Percentiles rank a stretch among this genome's conserved stretches.
Evolutionary conservation across 2,797 vertebrate genomes (phyloP).

Genomic region (Acanthurus tractus): DNA sequence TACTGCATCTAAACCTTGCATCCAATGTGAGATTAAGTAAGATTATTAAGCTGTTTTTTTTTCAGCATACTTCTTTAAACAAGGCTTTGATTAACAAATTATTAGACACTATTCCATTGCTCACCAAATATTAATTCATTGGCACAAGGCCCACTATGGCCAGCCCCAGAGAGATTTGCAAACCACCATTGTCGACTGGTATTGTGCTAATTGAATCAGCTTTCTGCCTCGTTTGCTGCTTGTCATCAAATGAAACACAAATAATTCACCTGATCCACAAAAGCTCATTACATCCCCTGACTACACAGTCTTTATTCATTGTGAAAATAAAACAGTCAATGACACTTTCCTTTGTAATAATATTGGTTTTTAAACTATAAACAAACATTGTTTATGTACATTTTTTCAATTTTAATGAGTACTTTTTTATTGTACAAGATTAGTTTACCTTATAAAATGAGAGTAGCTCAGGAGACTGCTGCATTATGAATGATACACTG

Average conservation of each 20-base stretch:
- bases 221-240: neutral
- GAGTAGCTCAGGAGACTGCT: neutral
- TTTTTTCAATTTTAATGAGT: constrained; percentile 1
- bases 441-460: neutral
- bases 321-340: neutral
- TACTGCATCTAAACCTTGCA: neutral
- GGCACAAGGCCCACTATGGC: neutral
- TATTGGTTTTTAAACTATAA: neutral
- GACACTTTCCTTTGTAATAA: neutral
- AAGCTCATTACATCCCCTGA: neutral
- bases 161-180: constrained; percentile 7
- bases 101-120: no score
- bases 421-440: neutral
- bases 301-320: neutral
- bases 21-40: neutral
- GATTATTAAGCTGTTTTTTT: neutral
- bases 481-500: neutral
- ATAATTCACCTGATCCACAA: neutral
- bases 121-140: neutral
- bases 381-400: neutral
- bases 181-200: neutral
- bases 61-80: neutral
- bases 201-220: neutral
- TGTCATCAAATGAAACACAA: constrained; percentile 1
- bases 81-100: neutral